Conservation (phyloP, 2,888 invertebrate species). For the Acleris cristana region DNA sequence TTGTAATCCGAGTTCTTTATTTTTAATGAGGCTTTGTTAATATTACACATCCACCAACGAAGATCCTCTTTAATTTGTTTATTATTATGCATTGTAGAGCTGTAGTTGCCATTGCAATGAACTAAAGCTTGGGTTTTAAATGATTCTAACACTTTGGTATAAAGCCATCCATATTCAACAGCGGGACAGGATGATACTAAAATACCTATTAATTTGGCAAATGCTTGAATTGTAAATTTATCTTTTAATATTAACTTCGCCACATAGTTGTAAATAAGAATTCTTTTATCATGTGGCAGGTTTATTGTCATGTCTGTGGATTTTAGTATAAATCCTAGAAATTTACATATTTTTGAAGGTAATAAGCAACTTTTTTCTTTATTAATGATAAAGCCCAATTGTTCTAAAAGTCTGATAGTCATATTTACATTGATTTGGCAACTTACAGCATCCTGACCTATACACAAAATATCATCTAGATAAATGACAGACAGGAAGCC, state of each 20-base stretch:
- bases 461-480: slow-evolving; percentile 17
- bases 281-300: slow-evolving; percentile 9
- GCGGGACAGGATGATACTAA: slow-evolving; percentile 14
- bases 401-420: background rate
- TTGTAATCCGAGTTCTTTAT: slow-evolving; percentile 7
- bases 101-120: background rate
- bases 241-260: slow-evolving; percentile 5
- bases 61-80: no score
- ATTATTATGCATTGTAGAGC: background rate
- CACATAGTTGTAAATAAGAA: slow-evolving; percentile 2
- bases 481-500: slow-evolving; percentile 1
- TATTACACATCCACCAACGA: no score
- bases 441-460: slow-evolving; percentile 1
- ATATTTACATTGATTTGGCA: slow-evolving; percentile 1
- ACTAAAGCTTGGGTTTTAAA: slow-evolving; percentile 4
- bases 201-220: slow-evolving; percentile 10
- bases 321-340: no score
- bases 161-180: slow-evolving; percentile 14
- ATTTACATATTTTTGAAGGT: slow-evolving; percentile 2
- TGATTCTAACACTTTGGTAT: slow-evolving; percentile 9
- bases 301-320: slow-evolving; percentile 1
- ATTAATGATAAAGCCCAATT: background rate
- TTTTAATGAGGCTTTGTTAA: background rate
- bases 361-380: slow-evolving; percentile 1
- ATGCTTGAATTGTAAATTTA: background rate